phyloP scores from a whole-genome alignment of 2,797 vertebrate species.

The Triplophysa yarkandensis region DNA sequence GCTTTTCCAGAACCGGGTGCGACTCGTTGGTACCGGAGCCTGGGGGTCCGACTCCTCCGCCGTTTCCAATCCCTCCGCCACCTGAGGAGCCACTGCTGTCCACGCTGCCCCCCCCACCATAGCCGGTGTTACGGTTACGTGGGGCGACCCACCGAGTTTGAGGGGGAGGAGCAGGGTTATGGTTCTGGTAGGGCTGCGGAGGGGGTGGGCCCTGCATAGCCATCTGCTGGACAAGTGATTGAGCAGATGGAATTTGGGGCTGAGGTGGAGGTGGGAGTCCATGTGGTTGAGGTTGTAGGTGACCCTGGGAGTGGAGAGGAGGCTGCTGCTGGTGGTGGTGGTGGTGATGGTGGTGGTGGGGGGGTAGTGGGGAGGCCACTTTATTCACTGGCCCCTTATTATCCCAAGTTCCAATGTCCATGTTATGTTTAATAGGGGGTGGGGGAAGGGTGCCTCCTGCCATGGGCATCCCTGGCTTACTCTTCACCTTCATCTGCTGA shows the following conservation, averaged over 20 bases:
- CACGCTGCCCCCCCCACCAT: slow-evolving; percentile 70
- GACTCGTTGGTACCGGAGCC: slow-evolving; percentile 74
- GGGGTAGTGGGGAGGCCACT: slow-evolving; percentile 82
- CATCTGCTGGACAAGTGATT: slow-evolving; percentile 79
- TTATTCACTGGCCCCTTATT: slow-evolving; percentile 87
- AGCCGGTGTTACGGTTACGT: slow-evolving; percentile 85
- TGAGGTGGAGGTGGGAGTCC: slow-evolving; percentile 74
- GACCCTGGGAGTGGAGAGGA: slow-evolving; percentile 70
- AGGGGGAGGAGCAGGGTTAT: slow-evolving; percentile 80
- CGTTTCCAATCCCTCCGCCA: slow-evolving; percentile 72
- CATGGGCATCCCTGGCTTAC: slow-evolving; percentile 83
- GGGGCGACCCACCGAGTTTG: slow-evolving; percentile 96
- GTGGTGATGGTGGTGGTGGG: slow-evolving; percentile 70
- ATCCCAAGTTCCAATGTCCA: slow-evolving; percentile 98
- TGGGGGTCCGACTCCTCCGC: slow-evolving; percentile 59
- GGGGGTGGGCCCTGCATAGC: slow-evolving; percentile 79
- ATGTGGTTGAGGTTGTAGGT: slow-evolving; percentile 64
- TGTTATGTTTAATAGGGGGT: slow-evolving; percentile 93
- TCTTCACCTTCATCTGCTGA: slow-evolving; percentile 89
- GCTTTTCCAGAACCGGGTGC: slow-evolving; percentile 93
- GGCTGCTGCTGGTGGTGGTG: slow-evolving; percentile 69
- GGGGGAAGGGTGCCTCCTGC: slow-evolving; percentile 83
- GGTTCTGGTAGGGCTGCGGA: slow-evolving; percentile 86
- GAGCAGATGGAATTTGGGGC: slow-evolving; percentile 75
- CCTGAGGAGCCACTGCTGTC: slow-evolving; percentile 72